Conservation (phyloP, 2,797 vertebrate genomes). For the Spinibarbus caldwelli region DNA sequence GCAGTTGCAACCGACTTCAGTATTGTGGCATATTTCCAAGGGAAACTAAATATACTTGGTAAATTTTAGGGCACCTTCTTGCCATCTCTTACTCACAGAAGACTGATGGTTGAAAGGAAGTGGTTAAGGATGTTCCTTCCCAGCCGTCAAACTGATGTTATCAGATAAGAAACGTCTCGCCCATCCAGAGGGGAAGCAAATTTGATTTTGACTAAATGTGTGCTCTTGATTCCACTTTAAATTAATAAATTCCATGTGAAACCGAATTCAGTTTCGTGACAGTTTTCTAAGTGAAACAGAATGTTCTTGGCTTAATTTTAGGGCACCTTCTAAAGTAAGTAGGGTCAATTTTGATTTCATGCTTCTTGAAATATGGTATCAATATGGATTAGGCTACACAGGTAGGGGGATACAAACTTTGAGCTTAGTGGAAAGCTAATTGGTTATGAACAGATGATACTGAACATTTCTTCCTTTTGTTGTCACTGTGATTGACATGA, state of each 20-base stretch:
- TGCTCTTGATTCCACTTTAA: background rate
- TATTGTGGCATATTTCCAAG: background rate
- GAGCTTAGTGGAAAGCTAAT: background rate
- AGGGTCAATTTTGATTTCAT: background rate
- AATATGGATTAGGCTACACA: background rate
- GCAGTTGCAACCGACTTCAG: background rate
- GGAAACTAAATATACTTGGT: background rate
- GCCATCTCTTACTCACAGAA: background rate
- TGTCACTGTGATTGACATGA: constrained; percentile 11
- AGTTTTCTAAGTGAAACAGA: background rate
- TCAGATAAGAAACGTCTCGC: background rate
- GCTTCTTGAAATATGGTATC: background rate
- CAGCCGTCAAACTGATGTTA: background rate
- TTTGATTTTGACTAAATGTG: no score
- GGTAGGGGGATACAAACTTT: background rate
- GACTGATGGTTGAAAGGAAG: background rate
- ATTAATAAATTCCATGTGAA: background rate
- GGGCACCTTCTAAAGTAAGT: background rate
- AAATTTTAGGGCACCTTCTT: background rate
- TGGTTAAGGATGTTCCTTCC: background rate
- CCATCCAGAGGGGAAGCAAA: background rate
- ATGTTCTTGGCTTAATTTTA: background rate
- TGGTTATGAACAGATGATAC: background rate
- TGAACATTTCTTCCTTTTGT: constrained; percentile 3
- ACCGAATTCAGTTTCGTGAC: no score